Base-by-base conservation (phyloP, 2,888 invertebrate species). In the Agonopterix arenella region DNA sequence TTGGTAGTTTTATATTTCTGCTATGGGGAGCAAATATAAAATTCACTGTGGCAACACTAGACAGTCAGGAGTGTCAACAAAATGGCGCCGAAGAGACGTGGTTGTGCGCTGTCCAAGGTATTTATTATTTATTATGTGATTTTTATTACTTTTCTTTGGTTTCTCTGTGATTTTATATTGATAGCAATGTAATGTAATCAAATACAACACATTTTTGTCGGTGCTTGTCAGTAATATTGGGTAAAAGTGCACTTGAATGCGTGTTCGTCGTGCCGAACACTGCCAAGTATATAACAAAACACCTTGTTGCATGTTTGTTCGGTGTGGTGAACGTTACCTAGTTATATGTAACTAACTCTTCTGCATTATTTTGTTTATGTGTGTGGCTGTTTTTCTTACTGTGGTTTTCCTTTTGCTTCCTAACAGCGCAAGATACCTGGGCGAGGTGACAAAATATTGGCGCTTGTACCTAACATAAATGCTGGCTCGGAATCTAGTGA, bases 331-430 rank as follows among this genome's bases (percentile, higher is more conserved):
- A 38, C 3, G 38, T 38, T 38, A 38, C 38, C 38, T 38, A 38
- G 38, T 38, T 38, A 38, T 38, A 38, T 38, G 38, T 38, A 38
- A 38, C 38, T 38, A 38, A 38, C 38, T 38, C 38, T 38, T 38
- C 38, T 38, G 38, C 38, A 38, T 38, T 38, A 38, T 38, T 38
- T 51, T 70, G 13, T 42, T 42, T 11, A 42, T 42, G n/a, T n/a
- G 42, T 42, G 42, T 42, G 42, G 11, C 11, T 42, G 42, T 42
- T 42, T 42, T n/a, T 11, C 11, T 42, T 11, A n/a, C 11, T 42
- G n/a, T 11, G 42, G 11, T 13, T 13, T 13, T 13, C 13, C 13
- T 13, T 13, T 13, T 13, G 13, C 13, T 13, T 13, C 13, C 13
- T 13, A 13, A 13, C 13, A 13, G 13, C 13, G 13, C 13, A 13